phyloP scores from a whole-genome alignment of 1,140 invertebrate genomes.

The Glossosoma conforme region DNA sequence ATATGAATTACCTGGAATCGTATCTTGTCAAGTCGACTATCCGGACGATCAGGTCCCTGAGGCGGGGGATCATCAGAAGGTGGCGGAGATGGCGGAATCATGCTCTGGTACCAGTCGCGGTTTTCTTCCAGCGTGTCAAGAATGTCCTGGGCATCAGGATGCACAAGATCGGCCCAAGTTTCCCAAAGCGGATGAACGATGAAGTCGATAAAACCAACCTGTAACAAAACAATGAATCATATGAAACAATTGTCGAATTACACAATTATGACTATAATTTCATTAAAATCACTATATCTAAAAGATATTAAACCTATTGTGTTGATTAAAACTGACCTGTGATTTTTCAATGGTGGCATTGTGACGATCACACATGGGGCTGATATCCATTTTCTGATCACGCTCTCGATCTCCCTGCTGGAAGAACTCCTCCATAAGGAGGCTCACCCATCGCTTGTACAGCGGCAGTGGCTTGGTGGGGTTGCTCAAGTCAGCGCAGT shows the following conservation, averaged over 20 bases:
- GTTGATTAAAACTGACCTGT: conserved; percentile 55
- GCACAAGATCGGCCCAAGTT: conserved; percentile 98
- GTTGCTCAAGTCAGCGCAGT: conserved; percentile 98
- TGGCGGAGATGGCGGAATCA: conserved; percentile 74
- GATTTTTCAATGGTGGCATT: conserved; percentile 97
- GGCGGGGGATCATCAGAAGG: conserved; percentile 54
- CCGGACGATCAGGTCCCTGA: conserved; percentile 40
- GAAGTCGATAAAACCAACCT: conserved; percentile 99
- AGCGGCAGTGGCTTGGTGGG: conserved; percentile 95
- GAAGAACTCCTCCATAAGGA: conserved; percentile 98
- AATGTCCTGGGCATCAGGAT: conserved; percentile 97
- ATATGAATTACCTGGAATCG: conserved; percentile 55
- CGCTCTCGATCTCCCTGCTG: conserved; percentile 90
- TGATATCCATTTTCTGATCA: conserved; percentile 91
- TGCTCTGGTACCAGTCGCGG: conserved; percentile 93
- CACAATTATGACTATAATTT: neutral
- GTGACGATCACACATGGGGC: conserved; percentile 95
- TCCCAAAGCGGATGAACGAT: conserved; percentile 99
- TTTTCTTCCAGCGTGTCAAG: conserved; percentile 97
- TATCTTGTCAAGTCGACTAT: conserved; percentile 57
- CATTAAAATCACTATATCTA: neutral
- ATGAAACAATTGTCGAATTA: neutral
- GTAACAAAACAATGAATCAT: conserved; percentile 26
- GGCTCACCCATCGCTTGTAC: conserved; percentile 88
- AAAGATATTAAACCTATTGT: neutral